Evolutionary conservation across 2,797 vertebrate genomes (phyloP), one percentile per base, ranked within the genome.

Genomic region (Gastrophryne carolinensis): DNA sequence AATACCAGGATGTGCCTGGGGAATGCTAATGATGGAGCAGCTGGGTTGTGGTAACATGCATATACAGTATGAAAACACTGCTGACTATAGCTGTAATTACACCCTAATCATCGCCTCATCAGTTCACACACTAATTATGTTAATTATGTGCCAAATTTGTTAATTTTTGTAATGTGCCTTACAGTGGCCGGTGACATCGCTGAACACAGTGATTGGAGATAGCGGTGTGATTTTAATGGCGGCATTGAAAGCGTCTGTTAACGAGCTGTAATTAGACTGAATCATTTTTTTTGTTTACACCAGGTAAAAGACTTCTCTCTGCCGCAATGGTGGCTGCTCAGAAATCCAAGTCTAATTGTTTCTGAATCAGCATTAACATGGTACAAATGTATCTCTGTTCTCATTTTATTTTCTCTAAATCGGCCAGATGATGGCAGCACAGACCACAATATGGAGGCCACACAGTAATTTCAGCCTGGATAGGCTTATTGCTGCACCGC

Each of bases 401-500:
- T 70, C 53, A 30, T n/a, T 67, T 39, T 9, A 15, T n/a, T 21
- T 37, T 7, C 24, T 5, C 35, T 1, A 1, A 4, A 21, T 0
- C 1, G 5, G 3, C 86, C 91, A 85, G 81, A 35, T 82, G 91
- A 81, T 90, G 91, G 88, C 90, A 82, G 77, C 87, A 79, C 82
- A 75, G 78, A 49, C 86, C 75, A 87, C 82, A 78, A 5, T 58
- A 78, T 78, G n/a, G 17, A 29, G 4, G 26, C 17, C 12, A 9
- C 44, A n/a, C n/a, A n/a, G n/a, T n/a, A n/a, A n/a, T n/a, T n/a
- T n/a, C n/a, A n/a, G n/a, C n/a, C n/a, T n/a, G n/a, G n/a, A n/a
- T n/a, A n/a, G n/a, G n/a, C n/a, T n/a, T n/a, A n/a, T n/a, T n/a
- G n/a, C n/a, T n/a, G n/a, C n/a, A n/a, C n/a, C n/a, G n/a, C n/a